Evolutionary conservation across 2,888 invertebrate genomes (phyloP), one percentile per base, ranked within the genome.

Genomic region (Sarcophaga rosellei): DNA sequence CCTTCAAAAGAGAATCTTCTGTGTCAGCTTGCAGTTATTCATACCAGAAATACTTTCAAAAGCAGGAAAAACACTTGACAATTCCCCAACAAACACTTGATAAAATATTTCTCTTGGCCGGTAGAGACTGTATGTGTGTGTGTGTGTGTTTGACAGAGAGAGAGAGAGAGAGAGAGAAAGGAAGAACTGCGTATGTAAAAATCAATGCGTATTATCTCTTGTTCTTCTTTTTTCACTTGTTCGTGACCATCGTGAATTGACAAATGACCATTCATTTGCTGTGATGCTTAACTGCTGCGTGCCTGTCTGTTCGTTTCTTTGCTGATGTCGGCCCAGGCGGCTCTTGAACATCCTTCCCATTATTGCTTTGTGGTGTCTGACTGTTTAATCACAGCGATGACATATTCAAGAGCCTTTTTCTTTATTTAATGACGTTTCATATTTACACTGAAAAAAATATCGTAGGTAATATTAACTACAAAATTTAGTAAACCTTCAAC

Each of bases 81-180:
- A 59, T 81, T 77, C 21, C 53, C 23, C 20, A 35, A 20, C 59
- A 61, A 73, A 68, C 68, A 74, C 81, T 77, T 77, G 62, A 77
- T 57, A 65, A 76, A 65, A n/a, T 44, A n/a, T 25, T 17, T 10
- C 11, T 10, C 1, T 12, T 17, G 12, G 23, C n/a, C 10, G 15
- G 25, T 12, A 25, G 0, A 6, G 35, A 35, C 0, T 25, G n/a
- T n/a, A n/a, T 23, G 5, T 6, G 6, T 35, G 25, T 25, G 4
- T 20, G 23, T 47, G 47, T 4, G 1, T 3, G 1, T 62, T 17
- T 1, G 21, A 35, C 35, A 35, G 35, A 35, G 35, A 35, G 6
- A 35, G 35, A 8, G 35, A 35, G 35, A 35, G 35, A 35, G 35
- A 35, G 35, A 35, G 35, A 35, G 6, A 8, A 8, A 8, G 2